These are phyloP conservation scores for Agapostemon virescens DNA, from an alignment of 2,888 invertebrate genomes.

Conservation along the genomic window DNA sequence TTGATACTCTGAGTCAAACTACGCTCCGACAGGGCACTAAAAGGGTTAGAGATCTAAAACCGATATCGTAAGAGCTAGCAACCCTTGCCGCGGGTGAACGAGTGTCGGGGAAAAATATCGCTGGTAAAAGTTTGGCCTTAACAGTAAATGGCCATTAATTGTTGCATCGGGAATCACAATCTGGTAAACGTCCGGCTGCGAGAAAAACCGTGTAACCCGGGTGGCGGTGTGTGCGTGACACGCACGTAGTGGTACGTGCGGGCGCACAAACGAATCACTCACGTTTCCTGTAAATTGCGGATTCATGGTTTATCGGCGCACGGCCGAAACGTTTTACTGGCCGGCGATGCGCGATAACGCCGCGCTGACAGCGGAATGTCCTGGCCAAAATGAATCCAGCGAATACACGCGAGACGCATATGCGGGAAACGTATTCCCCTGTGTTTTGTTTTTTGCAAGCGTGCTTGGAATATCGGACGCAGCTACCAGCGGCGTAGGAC, in stretches of 20 bases:
- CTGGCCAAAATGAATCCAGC: slow-evolving; percentile 67
- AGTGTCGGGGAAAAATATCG: background rate
- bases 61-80: background rate
- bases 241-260: slow-evolving; percentile 53
- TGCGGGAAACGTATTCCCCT: slow-evolving; percentile 66
- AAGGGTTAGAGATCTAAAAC: too few relatives aligned
- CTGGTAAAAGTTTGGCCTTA: background rate
- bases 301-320: slow-evolving; percentile 68
- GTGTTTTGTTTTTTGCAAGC: slow-evolving; percentile 63
- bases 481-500: slow-evolving; percentile 56
- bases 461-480: slow-evolving; percentile 63
- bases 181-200: slow-evolving; percentile 11
- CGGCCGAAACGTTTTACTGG: slow-evolving; percentile 66
- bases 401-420: slow-evolving; percentile 67
- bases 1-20: too few relatives aligned
- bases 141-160: slow-evolving; percentile 22
- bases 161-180: slow-evolving; percentile 22
- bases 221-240: slow-evolving; percentile 7
- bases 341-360: slow-evolving; percentile 68
- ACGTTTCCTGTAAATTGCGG: slow-evolving; percentile 69
- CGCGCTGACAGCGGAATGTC: slow-evolving; percentile 67
- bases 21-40: too few relatives aligned
- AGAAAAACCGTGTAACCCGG: slow-evolving; percentile 11
- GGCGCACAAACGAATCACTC: slow-evolving; percentile 67
- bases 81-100: background rate